Evolutionary conservation across 2,888 invertebrate species (phyloP), one percentile per base, ranked within the genome.

Genomic region (Epirrita christyi): DNA sequence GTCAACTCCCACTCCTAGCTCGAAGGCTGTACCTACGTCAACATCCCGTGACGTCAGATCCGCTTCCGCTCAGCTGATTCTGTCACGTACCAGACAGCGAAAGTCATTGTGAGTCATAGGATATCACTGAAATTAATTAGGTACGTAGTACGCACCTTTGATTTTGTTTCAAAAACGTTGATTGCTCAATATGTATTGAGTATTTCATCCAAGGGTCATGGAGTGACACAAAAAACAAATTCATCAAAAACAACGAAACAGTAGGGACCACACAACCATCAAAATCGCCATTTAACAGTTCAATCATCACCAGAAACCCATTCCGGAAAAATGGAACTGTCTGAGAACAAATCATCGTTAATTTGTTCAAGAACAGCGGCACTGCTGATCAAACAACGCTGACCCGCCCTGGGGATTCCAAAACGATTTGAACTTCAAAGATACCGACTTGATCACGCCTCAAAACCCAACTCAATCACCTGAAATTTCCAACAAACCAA

Each of bases 31-130:
- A 27, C 79, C 80, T 83, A 81, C 78, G 78, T 74, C 78, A 83
- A 83, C 84, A 76, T 81, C 81, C 81, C 81, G 76, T 86, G 87
- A 84, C 88, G 88, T 89, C 90, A 90, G 76, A 77, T 90, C 89
- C 74, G 79, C 72, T 85, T 86, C 87, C 89, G 85, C 80, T 80
- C 88, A 88, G 90, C 89, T 89, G 90, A 83, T 66, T 70, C 67
- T 50, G 73, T 70, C 73, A 67, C 63, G 77, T 74, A 67, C 63
- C 37, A 57, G 63, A 48, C 73, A 82, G 82, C 80, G 82, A 82
- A 82, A 82, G 82, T 82, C 72, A 34, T 34, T 53, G 28, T 55
- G 59, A 55, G 11, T 55, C 59, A 59, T 37, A 14, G n/a, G 9
- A n/a, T 42, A 46, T 45, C 43, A 7, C 48, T 32, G 32, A 32